A percentile compares a stretch with the other conserved stretches of the same genome.
phyloP scores from a whole-genome alignment of 2,113 vertebrate species.

The Oryzias curvinotus region DNA sequence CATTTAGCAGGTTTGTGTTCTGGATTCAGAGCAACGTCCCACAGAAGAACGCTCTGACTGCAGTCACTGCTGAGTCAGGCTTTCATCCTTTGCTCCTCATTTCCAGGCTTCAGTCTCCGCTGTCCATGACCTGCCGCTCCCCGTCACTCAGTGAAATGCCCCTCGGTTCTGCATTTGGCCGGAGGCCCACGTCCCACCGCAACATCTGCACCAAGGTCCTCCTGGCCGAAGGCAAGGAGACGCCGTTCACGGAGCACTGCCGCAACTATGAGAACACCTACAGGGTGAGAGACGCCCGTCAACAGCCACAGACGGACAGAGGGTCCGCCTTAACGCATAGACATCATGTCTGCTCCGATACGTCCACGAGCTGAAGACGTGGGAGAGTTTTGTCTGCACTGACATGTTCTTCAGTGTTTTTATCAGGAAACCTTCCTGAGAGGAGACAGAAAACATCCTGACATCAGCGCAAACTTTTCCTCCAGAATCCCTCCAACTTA shows the following conservation, averaged over 20 bases:
- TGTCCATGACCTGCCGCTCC: slow-evolving; percentile 76
- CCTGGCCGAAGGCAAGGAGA: slow-evolving; percentile 84
- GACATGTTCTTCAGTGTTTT: no score
- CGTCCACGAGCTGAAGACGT: no score
- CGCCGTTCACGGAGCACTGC: slow-evolving; percentile 87
- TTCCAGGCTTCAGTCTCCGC: slow-evolving; percentile 69
- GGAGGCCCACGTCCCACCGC: slow-evolving; percentile 83
- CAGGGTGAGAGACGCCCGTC: slow-evolving; percentile 73
- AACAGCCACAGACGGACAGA: background rate
- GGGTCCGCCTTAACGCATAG: background rate
- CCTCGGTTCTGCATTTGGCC: slow-evolving; percentile 69
- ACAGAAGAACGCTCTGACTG: no score
- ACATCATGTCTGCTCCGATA: background rate
- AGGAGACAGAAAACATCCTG: no score
- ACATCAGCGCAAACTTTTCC: no score
- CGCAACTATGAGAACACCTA: slow-evolving; percentile 86
- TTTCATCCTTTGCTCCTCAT: background rate
- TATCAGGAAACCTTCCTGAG: no score
- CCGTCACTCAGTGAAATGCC: slow-evolving; percentile 79
- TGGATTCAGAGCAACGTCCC: no score
- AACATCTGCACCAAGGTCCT: slow-evolving; percentile 92
- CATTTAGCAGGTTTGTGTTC: no score
- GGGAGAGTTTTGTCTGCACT: no score
- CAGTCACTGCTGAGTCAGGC: background rate
- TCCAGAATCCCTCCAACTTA: no score